These are phyloP conservation scores for Eupristina koningsbergeri DNA, from an alignment of 1,140 invertebrate genomes.

Conservation along the genomic window DNA sequence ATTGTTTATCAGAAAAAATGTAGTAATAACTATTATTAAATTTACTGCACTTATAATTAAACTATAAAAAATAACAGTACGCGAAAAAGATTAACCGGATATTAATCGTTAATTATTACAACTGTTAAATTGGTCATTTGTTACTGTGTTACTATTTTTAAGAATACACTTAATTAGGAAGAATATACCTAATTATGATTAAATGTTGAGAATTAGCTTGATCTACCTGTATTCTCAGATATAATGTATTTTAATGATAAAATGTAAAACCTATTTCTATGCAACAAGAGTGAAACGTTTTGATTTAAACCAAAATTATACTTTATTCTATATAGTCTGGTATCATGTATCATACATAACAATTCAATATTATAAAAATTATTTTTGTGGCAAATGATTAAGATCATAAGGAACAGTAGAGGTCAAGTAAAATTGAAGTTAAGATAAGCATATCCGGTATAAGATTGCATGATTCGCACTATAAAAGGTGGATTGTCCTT, in stretches of 20 bases:
- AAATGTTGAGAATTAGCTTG: background rate
- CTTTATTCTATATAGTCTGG: background rate
- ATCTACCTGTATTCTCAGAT: background rate
- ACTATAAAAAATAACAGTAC: background rate
- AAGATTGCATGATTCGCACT: background rate
- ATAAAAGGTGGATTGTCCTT: conserved; percentile 34
- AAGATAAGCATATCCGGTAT: background rate
- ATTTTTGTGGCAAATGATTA: background rate
- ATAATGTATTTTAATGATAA: no score
- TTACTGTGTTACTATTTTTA: conserved; percentile 11
- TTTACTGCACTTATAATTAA: background rate
- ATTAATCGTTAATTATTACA: background rate
- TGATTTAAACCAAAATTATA: background rate
- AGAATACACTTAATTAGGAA: no score
- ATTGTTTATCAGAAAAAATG: background rate
- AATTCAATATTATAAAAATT: background rate
- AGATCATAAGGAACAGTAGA: background rate
- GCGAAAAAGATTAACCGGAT: background rate
- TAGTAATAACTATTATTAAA: conserved; percentile 2
- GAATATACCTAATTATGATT: conserved; percentile 14
- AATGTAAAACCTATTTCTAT: no score
- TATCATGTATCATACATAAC: background rate
- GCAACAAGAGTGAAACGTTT: no score
- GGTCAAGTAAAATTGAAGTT: background rate
- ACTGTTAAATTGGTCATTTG: no score